Conservation (phyloP, 2,888 invertebrate genomes). For the Cheiracanthium punctorium region DNA sequence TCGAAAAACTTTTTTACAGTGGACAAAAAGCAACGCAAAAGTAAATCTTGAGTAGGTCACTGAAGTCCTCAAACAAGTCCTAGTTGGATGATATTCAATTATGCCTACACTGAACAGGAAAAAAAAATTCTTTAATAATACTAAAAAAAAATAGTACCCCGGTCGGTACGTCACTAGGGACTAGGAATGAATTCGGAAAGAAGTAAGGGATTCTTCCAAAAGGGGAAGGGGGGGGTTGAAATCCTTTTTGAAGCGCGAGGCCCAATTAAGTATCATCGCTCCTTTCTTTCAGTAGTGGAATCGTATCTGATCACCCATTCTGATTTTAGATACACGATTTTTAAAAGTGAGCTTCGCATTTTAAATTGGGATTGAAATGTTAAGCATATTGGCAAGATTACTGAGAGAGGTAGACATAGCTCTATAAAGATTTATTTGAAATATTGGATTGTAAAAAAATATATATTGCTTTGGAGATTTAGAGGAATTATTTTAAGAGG, state of each 20-base stretch:
- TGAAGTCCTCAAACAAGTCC: too few relatives aligned
- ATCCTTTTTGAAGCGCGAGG: constrained; percentile 24
- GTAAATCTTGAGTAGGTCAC: too few relatives aligned
- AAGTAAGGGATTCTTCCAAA: neutral
- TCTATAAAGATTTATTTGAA: neutral
- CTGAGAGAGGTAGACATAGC: neutral
- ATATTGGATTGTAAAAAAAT: neutral
- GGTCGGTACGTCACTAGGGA: constrained; percentile 2
- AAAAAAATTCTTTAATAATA: too few relatives aligned
- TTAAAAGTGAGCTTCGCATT: neutral
- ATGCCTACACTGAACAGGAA: too few relatives aligned
- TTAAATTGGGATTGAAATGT: constrained; percentile 1
- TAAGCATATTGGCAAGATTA: neutral
- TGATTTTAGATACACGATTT: neutral
- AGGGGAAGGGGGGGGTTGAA: neutral
- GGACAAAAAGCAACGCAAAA: too few relatives aligned
- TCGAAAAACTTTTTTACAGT: too few relatives aligned
- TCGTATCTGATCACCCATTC: neutral
- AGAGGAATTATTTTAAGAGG: neutral
- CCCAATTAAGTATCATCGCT: constrained; percentile 53
- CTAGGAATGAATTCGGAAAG: neutral
- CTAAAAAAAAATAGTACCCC: too few relatives aligned
- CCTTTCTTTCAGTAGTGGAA: constrained; percentile 23
- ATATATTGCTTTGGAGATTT: neutral
- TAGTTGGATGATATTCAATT: too few relatives aligned